Percentiles rank a stretch among this genome's conserved stretches.
These are phyloP conservation scores for Apocrypta bakeri DNA, from an alignment of 1,140 invertebrate species.

Conservation along the genomic window DNA sequence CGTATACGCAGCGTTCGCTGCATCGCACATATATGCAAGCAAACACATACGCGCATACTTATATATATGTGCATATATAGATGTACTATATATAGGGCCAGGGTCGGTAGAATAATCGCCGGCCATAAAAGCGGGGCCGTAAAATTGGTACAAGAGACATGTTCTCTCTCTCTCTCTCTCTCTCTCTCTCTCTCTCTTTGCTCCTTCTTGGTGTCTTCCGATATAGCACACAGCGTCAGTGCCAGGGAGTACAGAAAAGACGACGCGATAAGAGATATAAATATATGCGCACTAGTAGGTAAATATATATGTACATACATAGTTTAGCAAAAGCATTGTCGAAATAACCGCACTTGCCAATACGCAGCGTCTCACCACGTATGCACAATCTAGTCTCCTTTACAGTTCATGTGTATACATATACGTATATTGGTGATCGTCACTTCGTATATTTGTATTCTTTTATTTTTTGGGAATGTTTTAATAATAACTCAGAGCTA, in stretches of 20 bases:
- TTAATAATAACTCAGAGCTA: too few species aligned
- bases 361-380: background rate
- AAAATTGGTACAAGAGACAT: constrained; percentile 35
- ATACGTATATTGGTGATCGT: too few species aligned
- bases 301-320: too few species aligned
- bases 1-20: background rate
- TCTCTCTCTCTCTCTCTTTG: too few species aligned
- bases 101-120: constrained; percentile 33
- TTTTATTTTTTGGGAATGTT: too few species aligned
- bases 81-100: background rate
- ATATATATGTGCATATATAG: background rate
- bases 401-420: background rate
- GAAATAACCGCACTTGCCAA: constrained; percentile 25
- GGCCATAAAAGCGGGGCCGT: constrained; percentile 33
- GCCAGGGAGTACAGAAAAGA: background rate
- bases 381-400: constrained; percentile 29
- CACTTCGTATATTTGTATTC: too few species aligned
- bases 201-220: background rate
- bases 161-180: too few species aligned
- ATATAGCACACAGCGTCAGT: too few species aligned
- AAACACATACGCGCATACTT: too few species aligned
- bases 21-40: background rate
- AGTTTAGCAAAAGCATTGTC: constrained; percentile 39
- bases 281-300: background rate
- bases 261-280: constrained; percentile 16